phyloP scores from a whole-genome alignment of 2,113 vertebrate species.

The Isichthys henryi region DNA sequence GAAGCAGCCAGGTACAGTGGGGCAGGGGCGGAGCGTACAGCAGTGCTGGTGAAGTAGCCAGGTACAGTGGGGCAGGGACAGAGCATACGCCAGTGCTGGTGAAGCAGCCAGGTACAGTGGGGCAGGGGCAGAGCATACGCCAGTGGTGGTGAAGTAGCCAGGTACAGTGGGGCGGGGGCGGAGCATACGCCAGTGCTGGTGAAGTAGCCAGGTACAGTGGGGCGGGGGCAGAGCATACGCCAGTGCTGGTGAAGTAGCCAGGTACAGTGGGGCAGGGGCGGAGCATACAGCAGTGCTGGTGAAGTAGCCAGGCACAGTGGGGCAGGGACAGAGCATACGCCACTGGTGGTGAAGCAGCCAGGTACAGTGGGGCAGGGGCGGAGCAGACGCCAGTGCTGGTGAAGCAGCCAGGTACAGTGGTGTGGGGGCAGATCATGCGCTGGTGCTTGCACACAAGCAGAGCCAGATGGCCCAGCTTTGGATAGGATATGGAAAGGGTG shows the following conservation, averaged over 20 bases:
- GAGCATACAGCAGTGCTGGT: constrained; percentile 40
- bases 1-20: constrained; percentile 72
- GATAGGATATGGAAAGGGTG: background rate
- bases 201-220: constrained; percentile 72
- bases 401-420: no score
- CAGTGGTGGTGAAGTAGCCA: constrained; percentile 67
- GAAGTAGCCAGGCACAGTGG: constrained; percentile 72
- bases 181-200: constrained; percentile 40
- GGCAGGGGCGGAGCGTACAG: background rate
- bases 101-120: constrained; percentile 72
- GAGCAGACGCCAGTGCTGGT: no score
- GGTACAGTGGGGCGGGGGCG: constrained; percentile 49
- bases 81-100: constrained; percentile 40
- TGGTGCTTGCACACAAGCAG: background rate
- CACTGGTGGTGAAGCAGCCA: constrained; percentile 67
- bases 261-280: constrained; percentile 49
- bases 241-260: constrained; percentile 67
- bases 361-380: constrained; percentile 49
- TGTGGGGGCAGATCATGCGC: background rate
- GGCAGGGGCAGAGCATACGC: background rate
- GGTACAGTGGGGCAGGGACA: constrained; percentile 49
- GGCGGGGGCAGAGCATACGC: background rate
- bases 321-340: background rate
- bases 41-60: constrained; percentile 67
- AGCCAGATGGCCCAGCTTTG: background rate